These are phyloP conservation scores for Spongia lamella DNA, from an alignment of 37 sponge, comb jelly and placozoan genomes.

Conservation along the genomic window DNA sequence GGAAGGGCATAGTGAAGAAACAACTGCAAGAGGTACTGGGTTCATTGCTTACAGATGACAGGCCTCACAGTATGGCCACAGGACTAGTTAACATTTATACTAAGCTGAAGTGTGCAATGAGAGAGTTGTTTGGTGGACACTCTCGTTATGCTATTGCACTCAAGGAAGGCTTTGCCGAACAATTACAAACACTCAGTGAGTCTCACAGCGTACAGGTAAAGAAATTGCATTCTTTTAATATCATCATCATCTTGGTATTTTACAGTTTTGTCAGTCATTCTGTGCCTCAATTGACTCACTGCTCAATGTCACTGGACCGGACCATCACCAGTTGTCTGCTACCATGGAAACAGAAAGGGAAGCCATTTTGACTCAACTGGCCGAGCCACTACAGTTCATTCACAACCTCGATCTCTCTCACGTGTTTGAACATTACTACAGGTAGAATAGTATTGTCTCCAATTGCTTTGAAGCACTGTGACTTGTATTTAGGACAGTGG, in stretches of 20 bases:
- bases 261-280: constrained; percentile 53
- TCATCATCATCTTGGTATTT: no score
- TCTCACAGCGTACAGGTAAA: constrained; percentile 49
- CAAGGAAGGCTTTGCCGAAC: constrained; percentile 66
- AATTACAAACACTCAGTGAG: constrained; percentile 55
- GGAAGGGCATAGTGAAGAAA: constrained; percentile 28
- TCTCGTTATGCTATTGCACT: constrained; percentile 53
- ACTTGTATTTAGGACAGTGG: no score
- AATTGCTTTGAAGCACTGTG: no score
- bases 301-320: constrained; percentile 38
- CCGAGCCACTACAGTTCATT: constrained; percentile 66
- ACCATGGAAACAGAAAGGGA: constrained; percentile 44
- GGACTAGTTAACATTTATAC: constrained; percentile 42
- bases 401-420: constrained; percentile 60
- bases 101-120: constrained; percentile 56
- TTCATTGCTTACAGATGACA: background rate
- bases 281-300: constrained; percentile 49
- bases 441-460: no score
- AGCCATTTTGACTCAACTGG: constrained; percentile 30
- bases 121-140: constrained; percentile 77
- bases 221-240: no score
- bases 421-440: constrained; percentile 74
- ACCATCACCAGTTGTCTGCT: constrained; percentile 8
- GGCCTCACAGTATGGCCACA: constrained; percentile 37
- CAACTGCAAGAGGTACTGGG: background rate